phyloP scores from a whole-genome alignment of 2,888 invertebrate species.

The Tipula vernalis region DNA sequence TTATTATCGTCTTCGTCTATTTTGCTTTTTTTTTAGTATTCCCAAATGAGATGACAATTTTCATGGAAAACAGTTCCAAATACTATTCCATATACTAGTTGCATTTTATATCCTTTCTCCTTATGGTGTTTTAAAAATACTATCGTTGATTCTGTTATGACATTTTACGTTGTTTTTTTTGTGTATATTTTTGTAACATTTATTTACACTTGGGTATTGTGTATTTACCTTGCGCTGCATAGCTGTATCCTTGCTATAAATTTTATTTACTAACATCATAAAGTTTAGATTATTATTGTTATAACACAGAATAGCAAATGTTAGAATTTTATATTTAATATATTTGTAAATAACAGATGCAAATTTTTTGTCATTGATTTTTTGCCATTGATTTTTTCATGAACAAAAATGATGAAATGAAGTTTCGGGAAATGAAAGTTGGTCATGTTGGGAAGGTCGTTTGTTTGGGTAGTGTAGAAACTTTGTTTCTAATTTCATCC shows the following conservation, averaged over 20 bases:
- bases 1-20: not conserved
- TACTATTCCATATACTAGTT: not conserved
- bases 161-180: not conserved
- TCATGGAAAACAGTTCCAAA: not conserved
- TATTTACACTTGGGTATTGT: not conserved
- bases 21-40: not conserved
- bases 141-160: not conserved
- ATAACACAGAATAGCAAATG: not conserved
- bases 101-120: not conserved
- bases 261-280: not conserved
- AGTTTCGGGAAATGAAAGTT: too few relatives aligned
- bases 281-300: not conserved
- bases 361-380: not conserved
- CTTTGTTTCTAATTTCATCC: too few relatives aligned
- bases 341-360: not conserved
- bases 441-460: too few relatives aligned
- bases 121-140: not conserved
- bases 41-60: not conserved
- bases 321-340: not conserved
- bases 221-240: not conserved
- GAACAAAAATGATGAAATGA: not conserved
- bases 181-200: not conserved
- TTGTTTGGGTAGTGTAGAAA: too few relatives aligned
- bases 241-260: not conserved
- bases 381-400: not conserved